Evolutionary conservation across 2,888 invertebrate genomes (phyloP), one percentile per base, ranked within the genome.

Genomic region (Polylopha cassiicola): DNA sequence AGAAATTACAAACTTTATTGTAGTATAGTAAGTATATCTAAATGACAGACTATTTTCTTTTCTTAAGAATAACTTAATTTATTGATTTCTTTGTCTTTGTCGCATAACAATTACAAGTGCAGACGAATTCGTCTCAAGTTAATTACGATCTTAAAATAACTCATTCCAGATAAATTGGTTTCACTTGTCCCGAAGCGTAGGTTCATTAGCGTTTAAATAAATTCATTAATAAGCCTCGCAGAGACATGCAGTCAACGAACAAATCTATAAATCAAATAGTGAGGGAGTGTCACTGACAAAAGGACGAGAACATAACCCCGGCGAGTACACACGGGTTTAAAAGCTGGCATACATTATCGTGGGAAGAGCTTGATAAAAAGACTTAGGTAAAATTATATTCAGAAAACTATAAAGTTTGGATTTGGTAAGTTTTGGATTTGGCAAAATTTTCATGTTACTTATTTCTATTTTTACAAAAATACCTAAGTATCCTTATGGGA

Each of bases 181-280:
- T 73, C 72, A 82, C 84, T 84, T 84, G 82, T 81, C 72, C 61
- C 58, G 58, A 81, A 76, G n/a, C 74, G 79, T 65, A 73, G 75
- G 79, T 84, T 85, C 84, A 84, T 85, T 85, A 84, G 73, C 71
- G 78, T 81, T 84, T 76, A 81, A 84, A 85, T 84, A 81, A 82
- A 84, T 80, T 84, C 82, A 84, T 85, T 85, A 84, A 85, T 84
- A 80, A 81, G 74, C 67, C 61, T 57, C 59, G 58, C 53, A 61
- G 74, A 77, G 81, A 82, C 81, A 78, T 72, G 70, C 69, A 75
- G 75, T 80, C 79, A 75, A 72, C 81, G 80, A 60, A 72, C 61
- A 69, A 72, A 74, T 78, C 80, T 80, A 84, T 85, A 84, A 84
- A 85, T 85, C 84, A 85, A 84, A 84, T 80, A 76, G 78, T 77